Evolutionary conservation across 2,113 vertebrate genomes (phyloP).

Genomic region (Oncorhynchus kisutch): DNA sequence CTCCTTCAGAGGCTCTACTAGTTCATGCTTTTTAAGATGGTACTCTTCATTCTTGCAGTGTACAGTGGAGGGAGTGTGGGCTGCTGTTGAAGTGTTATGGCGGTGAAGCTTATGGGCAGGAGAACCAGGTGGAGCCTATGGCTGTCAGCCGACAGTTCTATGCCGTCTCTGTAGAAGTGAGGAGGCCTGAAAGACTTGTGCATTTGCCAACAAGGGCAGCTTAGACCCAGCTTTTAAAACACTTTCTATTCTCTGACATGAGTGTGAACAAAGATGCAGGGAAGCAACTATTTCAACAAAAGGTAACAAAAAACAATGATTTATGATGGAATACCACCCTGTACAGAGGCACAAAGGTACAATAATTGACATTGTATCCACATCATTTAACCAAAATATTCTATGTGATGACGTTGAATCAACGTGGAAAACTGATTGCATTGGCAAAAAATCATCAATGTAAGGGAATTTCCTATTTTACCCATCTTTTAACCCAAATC

Average conservation of each 20-base stretch:
- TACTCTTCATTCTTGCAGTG: neutral
- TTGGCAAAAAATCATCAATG: too few species aligned
- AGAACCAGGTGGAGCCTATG: conserved; percentile 10
- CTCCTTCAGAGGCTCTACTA: neutral
- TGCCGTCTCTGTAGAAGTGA: neutral
- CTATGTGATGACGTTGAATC: too few species aligned
- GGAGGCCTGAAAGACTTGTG: conserved; percentile 9
- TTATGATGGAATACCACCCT: neutral
- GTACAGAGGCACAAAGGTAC: neutral
- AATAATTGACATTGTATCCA: too few species aligned
- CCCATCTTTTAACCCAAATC: too few species aligned
- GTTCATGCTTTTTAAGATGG: neutral
- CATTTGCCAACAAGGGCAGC: neutral
- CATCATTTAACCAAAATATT: too few species aligned
- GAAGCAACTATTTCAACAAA: neutral
- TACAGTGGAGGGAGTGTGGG: neutral
- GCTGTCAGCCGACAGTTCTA: neutral
- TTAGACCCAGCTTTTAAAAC: neutral
- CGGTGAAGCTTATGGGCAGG: neutral
- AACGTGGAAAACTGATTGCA: too few species aligned
- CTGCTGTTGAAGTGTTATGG: neutral
- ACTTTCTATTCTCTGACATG: neutral
- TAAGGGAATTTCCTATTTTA: too few species aligned
- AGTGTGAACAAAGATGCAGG: neutral
- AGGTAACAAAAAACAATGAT: neutral